Conservation (phyloP, 2,113 vertebrate genomes). For the Maccullochella peelii region DNA sequence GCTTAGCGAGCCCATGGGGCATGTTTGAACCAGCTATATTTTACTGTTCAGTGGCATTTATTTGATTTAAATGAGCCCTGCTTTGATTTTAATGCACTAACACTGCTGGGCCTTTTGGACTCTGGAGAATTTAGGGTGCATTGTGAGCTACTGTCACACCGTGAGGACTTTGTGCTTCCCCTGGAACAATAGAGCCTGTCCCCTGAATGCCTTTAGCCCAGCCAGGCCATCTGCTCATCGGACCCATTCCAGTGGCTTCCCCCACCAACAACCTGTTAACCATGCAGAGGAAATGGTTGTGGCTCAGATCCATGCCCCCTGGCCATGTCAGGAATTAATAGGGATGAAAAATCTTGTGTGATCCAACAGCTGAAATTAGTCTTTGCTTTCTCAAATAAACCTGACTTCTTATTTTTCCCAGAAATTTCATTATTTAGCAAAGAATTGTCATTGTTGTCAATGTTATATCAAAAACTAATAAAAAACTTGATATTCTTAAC, state of each 20-base stretch:
- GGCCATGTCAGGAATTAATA: constrained; percentile 29
- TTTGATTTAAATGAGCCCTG: constrained; percentile 58
- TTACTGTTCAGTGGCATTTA: constrained; percentile 63
- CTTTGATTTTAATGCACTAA: constrained; percentile 55
- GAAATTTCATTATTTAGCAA: background rate
- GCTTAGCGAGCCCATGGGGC: constrained; percentile 37
- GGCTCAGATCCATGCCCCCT: constrained; percentile 20
- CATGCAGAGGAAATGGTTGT: constrained; percentile 18
- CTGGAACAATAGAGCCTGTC: constrained; percentile 74
- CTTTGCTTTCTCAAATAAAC: constrained; percentile 8
- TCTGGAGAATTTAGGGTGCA: constrained; percentile 57
- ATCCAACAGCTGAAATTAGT: constrained; percentile 11
- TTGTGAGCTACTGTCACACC: constrained; percentile 59
- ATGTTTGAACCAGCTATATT: constrained; percentile 49
- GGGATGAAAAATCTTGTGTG: constrained; percentile 11
- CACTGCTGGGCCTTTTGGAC: constrained; percentile 35
- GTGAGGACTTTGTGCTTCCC: constrained; percentile 64
- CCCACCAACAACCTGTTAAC: constrained; percentile 83
- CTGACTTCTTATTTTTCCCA: no score
- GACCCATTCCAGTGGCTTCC: constrained; percentile 70
- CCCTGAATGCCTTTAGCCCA: constrained; percentile 58
- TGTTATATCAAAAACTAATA: no score
- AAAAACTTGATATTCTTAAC: background rate
- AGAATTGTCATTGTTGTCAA: no score
- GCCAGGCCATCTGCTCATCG: constrained; percentile 81